Evolutionary conservation across 2,113 vertebrate species (phyloP).

Genomic region (Melanerpes formicivorus): DNA sequence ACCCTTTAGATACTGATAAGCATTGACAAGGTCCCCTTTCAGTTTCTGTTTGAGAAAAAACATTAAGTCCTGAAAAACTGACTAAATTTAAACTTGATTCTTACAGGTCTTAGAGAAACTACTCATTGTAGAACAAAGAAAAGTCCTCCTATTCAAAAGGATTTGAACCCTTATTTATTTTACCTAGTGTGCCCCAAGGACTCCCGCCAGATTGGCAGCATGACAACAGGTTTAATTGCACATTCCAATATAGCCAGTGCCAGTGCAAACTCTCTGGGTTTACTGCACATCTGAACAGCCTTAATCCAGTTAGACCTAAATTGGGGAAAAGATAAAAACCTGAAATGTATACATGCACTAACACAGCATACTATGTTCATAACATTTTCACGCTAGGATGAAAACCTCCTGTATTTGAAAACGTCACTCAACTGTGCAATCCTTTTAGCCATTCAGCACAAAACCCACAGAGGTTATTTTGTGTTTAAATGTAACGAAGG

Average conservation of each 20-base stretch:
- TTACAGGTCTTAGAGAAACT: neutral
- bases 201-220: conserved; percentile 95
- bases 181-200: conserved; percentile 97
- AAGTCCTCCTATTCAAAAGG: neutral
- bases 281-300: conserved; percentile 99
- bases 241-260: conserved; percentile 97
- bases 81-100: neutral
- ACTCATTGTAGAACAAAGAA: neutral
- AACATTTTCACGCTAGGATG: neutral
- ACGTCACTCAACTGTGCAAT: neutral
- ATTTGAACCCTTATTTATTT: conserved; percentile 14
- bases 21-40: too few relatives aligned
- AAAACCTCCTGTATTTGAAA: neutral
- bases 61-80: neutral
- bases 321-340: neutral
- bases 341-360: neutral
- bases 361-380: neutral
- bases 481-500: neutral
- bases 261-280: conserved; percentile 95
- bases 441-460: neutral
- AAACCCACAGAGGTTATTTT: neutral
- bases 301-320: conserved; percentile 97
- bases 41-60: neutral
- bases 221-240: conserved; percentile 98
- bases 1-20: too few relatives aligned